Percentiles rank a stretch among this genome's conserved stretches.
These are phyloP conservation scores for Homarus americanus DNA, from an alignment of 1,140 invertebrate species.

Conservation along the genomic window DNA sequence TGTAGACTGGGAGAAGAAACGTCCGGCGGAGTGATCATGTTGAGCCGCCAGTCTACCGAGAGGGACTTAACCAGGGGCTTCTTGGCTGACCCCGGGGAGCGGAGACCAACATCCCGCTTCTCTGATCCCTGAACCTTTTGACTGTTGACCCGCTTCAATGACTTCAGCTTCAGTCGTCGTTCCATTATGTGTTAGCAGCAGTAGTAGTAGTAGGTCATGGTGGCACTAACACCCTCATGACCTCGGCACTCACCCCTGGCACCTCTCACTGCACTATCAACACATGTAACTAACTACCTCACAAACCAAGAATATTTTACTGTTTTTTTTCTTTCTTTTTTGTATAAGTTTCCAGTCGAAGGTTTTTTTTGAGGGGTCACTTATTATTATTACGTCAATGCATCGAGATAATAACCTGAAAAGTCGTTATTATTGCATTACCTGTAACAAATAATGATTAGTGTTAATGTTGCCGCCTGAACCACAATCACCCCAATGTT, in stretches of 20 bases:
- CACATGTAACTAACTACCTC: too few relatives aligned
- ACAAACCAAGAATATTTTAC: too few relatives aligned
- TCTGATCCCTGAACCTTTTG: conserved; percentile 62
- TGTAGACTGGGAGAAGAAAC: conserved; percentile 52
- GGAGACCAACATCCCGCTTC: conserved; percentile 56
- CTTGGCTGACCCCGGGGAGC: conserved; percentile 60
- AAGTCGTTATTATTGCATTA: not conserved
- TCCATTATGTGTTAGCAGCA: conserved; percentile 33
- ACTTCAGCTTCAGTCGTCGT: conserved; percentile 69
- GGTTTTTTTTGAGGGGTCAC: too few relatives aligned
- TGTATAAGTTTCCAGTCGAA: too few relatives aligned
- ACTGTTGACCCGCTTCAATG: conserved; percentile 68
- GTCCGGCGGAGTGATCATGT: conserved; percentile 72
- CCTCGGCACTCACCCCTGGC: not conserved
- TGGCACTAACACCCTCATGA: not conserved
- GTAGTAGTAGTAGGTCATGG: not conserved
- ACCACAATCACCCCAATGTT: too few relatives aligned
- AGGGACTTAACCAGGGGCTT: conserved; percentile 60
- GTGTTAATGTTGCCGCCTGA: not conserved
- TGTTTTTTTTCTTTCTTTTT: too few relatives aligned
- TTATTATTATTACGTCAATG: too few relatives aligned
- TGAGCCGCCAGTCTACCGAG: conserved; percentile 58
- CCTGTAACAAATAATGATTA: not conserved
- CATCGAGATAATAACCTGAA: not conserved
- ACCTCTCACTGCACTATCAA: not conserved